Percentiles rank a stretch among this genome's conserved stretches.
These are phyloP conservation scores for Coryphaenoides rupestris DNA, from an alignment of 2,113 vertebrate genomes.

Conservation along the genomic window DNA sequence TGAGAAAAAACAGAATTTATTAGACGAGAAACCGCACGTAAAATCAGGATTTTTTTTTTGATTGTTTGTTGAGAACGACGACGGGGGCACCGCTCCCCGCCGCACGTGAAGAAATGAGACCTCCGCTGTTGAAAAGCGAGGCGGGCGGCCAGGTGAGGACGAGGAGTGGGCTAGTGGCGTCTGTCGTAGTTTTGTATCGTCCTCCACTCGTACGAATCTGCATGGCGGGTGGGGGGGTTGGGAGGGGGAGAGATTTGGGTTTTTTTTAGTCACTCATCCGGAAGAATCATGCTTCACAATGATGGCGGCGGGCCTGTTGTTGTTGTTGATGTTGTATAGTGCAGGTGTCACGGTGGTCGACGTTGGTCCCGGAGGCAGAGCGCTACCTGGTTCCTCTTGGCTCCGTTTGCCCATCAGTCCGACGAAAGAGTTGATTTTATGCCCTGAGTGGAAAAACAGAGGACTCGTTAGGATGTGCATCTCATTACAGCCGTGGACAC, in stretches of 20 bases:
- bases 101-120: no score
- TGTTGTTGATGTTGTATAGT: not conserved
- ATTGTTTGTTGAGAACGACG: no score
- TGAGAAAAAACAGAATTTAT: conserved; percentile 49
- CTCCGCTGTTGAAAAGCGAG: conserved; percentile 20
- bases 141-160: conserved; percentile 39
- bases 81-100: conserved; percentile 35
- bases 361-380: conserved; percentile 7
- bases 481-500: no score
- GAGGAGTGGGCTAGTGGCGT: conserved; percentile 26
- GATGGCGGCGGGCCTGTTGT: no score
- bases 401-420: conserved; percentile 98
- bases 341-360: not conserved
- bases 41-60: conserved; percentile 75
- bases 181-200: conserved; percentile 81
- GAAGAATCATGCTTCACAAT: no score
- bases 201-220: conserved; percentile 85
- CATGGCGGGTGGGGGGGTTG: conserved; percentile 2
- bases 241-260: no score
- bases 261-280: no score
- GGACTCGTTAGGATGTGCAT: not conserved
- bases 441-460: conserved; percentile 76
- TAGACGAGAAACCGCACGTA: conserved; percentile 59
- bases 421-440: conserved; percentile 96
- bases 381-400: conserved; percentile 85